These are phyloP conservation scores for Cenopis cana DNA, from an alignment of 2,888 invertebrate species.

Conservation along the genomic window DNA sequence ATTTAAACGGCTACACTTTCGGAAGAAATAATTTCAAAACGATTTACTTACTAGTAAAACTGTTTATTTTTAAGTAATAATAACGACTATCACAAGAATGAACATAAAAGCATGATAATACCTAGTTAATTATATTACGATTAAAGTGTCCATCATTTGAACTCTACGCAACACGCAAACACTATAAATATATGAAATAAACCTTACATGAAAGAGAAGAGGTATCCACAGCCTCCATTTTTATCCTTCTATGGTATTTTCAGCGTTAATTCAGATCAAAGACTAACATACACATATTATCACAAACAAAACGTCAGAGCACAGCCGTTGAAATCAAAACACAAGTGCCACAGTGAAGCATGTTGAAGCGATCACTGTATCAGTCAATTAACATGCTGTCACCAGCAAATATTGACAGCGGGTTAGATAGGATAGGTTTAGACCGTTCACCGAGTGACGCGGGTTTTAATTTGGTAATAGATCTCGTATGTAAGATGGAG, in stretches of 20 bases:
- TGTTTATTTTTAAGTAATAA: not conserved
- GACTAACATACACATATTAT: slow-evolving; percentile 29
- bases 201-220: slow-evolving; percentile 62
- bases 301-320: slow-evolving; percentile 39
- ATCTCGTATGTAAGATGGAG: slow-evolving; percentile 56
- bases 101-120: not conserved
- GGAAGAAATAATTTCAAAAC: no score
- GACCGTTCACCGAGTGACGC: slow-evolving; percentile 51
- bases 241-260: slow-evolving; percentile 16
- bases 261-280: slow-evolving; percentile 33
- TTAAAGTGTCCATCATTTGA: not conserved
- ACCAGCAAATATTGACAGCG: slow-evolving; percentile 66
- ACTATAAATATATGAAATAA: slow-evolving; percentile 43
- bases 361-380: slow-evolving; percentile 33
- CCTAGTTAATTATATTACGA: slow-evolving; percentile 9
- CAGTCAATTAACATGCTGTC: slow-evolving; percentile 56
- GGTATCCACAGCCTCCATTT: slow-evolving; percentile 62
- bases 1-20: no score
- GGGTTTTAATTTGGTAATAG: slow-evolving; percentile 62
- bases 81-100: not conserved
- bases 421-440: slow-evolving; percentile 53
- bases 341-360: slow-evolving; percentile 42
- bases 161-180: not conserved
- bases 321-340: slow-evolving; percentile 42
- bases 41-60: not conserved